Base-by-base conservation (phyloP, 2,113 vertebrate species). In the Carettochelys insculpta region DNA sequence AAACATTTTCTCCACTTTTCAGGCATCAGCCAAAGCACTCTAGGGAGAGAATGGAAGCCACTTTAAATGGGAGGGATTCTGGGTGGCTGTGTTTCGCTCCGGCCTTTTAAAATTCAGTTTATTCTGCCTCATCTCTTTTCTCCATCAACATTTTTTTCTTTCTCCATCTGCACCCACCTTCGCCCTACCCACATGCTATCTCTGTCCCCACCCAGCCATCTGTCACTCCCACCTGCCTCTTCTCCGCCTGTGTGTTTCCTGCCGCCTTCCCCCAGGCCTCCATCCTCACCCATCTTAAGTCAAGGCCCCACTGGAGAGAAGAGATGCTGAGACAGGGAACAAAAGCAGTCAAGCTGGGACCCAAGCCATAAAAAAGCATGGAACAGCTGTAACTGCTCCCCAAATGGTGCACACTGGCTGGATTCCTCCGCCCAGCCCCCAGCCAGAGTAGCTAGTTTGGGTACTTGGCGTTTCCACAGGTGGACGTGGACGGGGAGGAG, bases 11-110 rank as follows among this genome's bases (percentile, higher is more conserved):
- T 91, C 92, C 81, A 90, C 81, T 96, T 93, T 97, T 94, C 94
- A 96, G 96, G 91, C 95, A 92, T 94, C 95, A 95, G 87, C 92
- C 90, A 93, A 97, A 97, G 91, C 76, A 90, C 51, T 96, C 79
- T 86, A 95, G 94, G 94, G 73, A 91, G 54, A 94, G 82, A 78
- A 95, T 85, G 86, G 76, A 41, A 92, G 53, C 47, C 3, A 0
- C 89, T 90, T 3, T 0, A 77, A 83, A 89, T 47, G 61, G 4
- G 12, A 96, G 85, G 19, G 83, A 78, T 82, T 53, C 43, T 84
- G 53, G 77, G 92, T 6, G 38, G 19, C 29, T 77, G 65, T 7
- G 16, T 87, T 54, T 85, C 38, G 68, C 78, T 75, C 56, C 29
- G 4, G 11, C 2, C 4, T 34, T 82, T 89, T 83, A 84, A 87